A percentile compares a stretch with the other conserved stretches of the same genome.
phyloP scores from a whole-genome alignment of 2,797 vertebrate species.

The Sebastes reedi region DNA sequence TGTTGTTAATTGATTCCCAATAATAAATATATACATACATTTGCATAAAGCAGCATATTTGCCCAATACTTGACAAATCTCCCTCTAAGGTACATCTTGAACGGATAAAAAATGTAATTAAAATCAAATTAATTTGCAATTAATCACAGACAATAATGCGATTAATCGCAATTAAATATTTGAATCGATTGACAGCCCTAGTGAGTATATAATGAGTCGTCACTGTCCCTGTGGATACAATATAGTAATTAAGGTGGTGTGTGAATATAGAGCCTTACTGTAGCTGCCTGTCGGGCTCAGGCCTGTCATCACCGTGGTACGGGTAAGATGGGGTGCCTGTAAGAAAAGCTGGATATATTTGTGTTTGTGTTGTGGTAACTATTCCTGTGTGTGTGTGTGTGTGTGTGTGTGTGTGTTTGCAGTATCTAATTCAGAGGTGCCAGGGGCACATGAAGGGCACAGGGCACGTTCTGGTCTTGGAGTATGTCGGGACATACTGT shows the following conservation, averaged over 20 bases:
- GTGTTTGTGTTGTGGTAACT: slow-evolving; percentile 55
- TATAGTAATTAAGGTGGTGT: neutral
- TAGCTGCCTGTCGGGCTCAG: neutral
- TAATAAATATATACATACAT: no score
- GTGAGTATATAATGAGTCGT: neutral
- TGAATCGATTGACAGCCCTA: no score
- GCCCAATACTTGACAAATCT: no score
- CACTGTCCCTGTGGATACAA: neutral
- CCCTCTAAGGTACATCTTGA: no score
- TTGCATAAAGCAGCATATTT: no score
- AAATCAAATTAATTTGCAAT: no score
- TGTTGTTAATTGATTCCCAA: no score
- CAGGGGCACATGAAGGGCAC: slow-evolving; percentile 56
- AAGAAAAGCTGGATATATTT: slow-evolving; percentile 37
- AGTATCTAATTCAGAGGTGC: slow-evolving; percentile 33
- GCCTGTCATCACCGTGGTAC: slow-evolving; percentile 20
- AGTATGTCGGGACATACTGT: slow-evolving; percentile 1
- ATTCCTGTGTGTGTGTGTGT: slow-evolving; percentile 30
- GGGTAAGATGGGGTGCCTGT: slow-evolving; percentile 13
- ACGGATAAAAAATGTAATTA: no score
- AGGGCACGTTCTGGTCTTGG: slow-evolving; percentile 17
- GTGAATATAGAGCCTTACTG: neutral
- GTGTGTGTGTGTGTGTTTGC: slow-evolving; percentile 8
- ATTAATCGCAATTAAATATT: no score
- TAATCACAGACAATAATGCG: no score